A percentile compares a stretch with the other conserved stretches of the same genome.
Evolutionary conservation across 2,797 vertebrate genomes (phyloP).

Genomic region (Diglossa cyanea): DNA sequence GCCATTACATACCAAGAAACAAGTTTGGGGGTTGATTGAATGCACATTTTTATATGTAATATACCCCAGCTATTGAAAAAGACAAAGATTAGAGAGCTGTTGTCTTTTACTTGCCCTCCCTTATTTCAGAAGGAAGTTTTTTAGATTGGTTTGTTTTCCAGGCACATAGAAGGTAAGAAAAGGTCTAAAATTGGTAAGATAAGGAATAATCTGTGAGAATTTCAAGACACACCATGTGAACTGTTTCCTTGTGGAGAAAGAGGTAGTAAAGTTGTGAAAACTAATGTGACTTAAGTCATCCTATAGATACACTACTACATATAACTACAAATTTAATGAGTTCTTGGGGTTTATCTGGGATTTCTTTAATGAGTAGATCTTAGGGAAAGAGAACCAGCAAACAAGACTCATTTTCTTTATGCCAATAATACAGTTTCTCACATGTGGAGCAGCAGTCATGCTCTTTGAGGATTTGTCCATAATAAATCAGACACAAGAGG

Average conservation of each 20-base stretch:
- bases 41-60: background rate
- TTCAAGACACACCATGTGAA: background rate
- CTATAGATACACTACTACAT: background rate
- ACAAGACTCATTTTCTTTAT: background rate
- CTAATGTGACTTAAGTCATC: background rate
- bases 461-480: background rate
- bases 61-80: background rate
- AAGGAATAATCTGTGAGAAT: background rate
- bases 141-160: background rate
- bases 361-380: background rate
- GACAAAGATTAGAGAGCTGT: background rate
- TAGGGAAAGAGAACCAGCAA: background rate
- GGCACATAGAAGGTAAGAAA: background rate
- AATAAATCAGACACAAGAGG: background rate
- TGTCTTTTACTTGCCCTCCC: background rate
- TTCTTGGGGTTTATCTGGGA: background rate
- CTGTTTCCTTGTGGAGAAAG: constrained; percentile 13
- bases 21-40: background rate
- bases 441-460: background rate
- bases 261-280: constrained; percentile 43
- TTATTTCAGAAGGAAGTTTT: background rate
- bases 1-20: background rate
- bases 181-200: background rate
- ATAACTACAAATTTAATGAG: background rate
- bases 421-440: background rate